These are phyloP conservation scores for Ammospiza caudacuta DNA, from an alignment of 2,113 vertebrate species.

Conservation along the genomic window DNA sequence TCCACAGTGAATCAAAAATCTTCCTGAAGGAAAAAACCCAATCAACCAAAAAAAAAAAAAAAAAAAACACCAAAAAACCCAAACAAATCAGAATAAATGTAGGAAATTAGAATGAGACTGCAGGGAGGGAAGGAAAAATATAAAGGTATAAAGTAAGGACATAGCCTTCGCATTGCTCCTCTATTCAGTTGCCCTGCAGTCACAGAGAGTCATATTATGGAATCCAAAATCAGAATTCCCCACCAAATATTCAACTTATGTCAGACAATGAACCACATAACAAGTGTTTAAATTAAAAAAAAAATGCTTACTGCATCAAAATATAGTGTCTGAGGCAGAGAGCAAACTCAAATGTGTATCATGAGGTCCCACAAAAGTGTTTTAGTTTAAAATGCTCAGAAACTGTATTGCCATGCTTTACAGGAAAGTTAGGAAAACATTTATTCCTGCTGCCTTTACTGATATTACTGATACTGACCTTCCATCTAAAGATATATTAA, in stretches of 20 bases:
- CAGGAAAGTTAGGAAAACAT: neutral
- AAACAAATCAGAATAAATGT: neutral
- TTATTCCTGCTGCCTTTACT: neutral
- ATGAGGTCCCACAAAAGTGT: neutral
- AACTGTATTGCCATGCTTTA: neutral
- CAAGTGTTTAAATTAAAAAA: neutral
- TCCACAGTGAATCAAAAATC: neutral
- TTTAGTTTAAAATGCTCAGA: neutral
- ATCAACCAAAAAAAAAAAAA: neutral
- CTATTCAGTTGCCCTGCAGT: neutral
- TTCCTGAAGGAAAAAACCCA: neutral
- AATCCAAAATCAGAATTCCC: neutral
- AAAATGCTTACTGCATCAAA: neutral
- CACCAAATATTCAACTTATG: neutral
- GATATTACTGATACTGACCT: neutral
- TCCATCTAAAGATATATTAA: neutral
- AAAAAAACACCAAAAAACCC: too few relatives aligned
- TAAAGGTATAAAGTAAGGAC: neutral
- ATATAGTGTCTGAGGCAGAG: neutral
- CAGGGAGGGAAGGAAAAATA: neutral
- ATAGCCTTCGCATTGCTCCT: neutral
- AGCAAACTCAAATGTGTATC: neutral
- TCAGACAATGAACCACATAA: neutral
- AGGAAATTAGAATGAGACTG: neutral
- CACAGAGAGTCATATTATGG: accelerated